Evolutionary conservation across 2,113 vertebrate genomes (phyloP).

Genomic region (Paratilapia polleni): DNA sequence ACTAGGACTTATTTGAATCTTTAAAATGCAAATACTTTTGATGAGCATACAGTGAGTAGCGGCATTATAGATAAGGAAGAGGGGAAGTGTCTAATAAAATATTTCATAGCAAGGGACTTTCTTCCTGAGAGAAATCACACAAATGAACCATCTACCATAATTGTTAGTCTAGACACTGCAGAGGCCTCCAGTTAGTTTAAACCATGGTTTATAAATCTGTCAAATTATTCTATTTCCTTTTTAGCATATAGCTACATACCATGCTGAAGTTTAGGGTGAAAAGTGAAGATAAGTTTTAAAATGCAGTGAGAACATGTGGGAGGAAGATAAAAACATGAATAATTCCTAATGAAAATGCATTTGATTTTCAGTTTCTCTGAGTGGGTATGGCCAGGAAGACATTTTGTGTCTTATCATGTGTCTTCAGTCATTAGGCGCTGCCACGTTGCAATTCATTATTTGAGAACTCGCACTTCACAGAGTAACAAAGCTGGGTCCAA

Average conservation of each 20-base stretch:
- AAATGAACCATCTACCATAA: background rate
- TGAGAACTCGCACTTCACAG: slow-evolving; percentile 33
- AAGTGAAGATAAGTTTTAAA: background rate
- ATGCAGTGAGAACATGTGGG: background rate
- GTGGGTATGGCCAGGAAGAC: slow-evolving; percentile 1
- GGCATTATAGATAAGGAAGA: background rate
- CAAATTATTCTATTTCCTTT: background rate
- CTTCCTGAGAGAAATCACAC: too few species aligned
- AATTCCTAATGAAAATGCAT: background rate
- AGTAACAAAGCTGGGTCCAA: slow-evolving; percentile 43
- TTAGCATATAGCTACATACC: background rate
- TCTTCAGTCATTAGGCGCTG: slow-evolving; percentile 40
- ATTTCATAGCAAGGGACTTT: background rate
- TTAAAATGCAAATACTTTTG: background rate
- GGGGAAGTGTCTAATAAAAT: background rate
- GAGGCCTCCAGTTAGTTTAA: background rate
- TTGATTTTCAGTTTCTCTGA: background rate
- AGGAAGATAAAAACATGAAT: background rate
- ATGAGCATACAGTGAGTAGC: background rate
- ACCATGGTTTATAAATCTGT: background rate
- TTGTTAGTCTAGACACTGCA: background rate
- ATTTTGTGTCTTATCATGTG: slow-evolving; percentile 6
- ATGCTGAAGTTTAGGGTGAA: background rate
- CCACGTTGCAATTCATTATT: slow-evolving; percentile 21
- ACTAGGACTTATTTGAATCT: background rate